These are phyloP conservation scores for Brachionus koreanus DNA, from an alignment of 1,140 invertebrate species.

Conservation along the genomic window DNA sequence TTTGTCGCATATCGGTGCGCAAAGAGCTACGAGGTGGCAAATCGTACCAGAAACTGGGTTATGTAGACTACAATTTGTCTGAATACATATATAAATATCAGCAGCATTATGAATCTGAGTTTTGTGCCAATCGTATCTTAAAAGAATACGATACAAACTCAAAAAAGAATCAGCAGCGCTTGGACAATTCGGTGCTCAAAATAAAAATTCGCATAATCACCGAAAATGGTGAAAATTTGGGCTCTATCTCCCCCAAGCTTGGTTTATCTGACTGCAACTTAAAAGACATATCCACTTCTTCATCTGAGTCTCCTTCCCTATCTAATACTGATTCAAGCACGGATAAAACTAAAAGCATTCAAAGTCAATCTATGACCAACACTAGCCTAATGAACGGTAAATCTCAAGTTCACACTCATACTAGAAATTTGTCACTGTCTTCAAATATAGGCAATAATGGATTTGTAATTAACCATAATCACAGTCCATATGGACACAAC, in stretches of 20 bases:
- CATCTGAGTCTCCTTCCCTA: not conserved
- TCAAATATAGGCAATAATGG: slow-evolving; percentile 12
- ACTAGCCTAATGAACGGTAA: not conserved
- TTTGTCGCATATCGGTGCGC: slow-evolving; percentile 83
- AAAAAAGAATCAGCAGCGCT: slow-evolving; percentile 31
- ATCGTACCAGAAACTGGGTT: slow-evolving; percentile 90
- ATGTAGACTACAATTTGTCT: slow-evolving; percentile 89
- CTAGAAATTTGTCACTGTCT: slow-evolving; percentile 25
- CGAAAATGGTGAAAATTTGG: not conserved
- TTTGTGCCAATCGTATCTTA: slow-evolving; percentile 16
- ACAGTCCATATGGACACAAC: slow-evolving; percentile 20
- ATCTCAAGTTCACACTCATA: not conserved
- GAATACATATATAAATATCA: slow-evolving; percentile 67
- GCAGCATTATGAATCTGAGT: not conserved
- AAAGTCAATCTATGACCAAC: slow-evolving; percentile 26
- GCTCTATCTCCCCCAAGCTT: not conserved
- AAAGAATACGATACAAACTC: slow-evolving; percentile 22
- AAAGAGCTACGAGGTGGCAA: slow-evolving; percentile 82
- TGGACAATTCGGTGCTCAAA: slow-evolving; percentile 36
- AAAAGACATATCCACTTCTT: not conserved
- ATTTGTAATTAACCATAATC: not conserved
- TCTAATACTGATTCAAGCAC: not conserved
- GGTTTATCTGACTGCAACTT: not conserved
- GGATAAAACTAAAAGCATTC: not conserved
- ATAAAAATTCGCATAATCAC: not conserved